Conservation (phyloP, 2,113 vertebrate genomes). For the Notothenia rossii region DNA sequence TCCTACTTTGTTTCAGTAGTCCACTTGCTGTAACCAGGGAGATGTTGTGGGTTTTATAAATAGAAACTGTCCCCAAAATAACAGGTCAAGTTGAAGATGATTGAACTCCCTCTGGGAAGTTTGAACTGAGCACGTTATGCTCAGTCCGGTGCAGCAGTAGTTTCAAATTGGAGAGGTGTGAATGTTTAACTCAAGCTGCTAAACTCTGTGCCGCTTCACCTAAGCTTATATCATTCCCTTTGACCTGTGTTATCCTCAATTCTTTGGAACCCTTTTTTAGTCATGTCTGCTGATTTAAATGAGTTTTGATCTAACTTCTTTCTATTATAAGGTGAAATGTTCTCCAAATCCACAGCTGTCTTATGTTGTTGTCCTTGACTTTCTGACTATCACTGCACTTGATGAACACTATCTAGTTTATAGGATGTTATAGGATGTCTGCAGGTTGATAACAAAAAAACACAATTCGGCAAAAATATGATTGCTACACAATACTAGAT, state of each 20-base stretch:
- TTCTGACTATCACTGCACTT: conserved; percentile 2
- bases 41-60: conserved; percentile 74
- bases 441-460: not conserved
- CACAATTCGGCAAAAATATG: not conserved
- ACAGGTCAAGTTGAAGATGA: conserved; percentile 51
- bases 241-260: conserved; percentile 15
- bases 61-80: conserved; percentile 70
- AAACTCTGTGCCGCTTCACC: conserved; percentile 18
- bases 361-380: not conserved
- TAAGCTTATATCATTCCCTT: conserved; percentile 33
- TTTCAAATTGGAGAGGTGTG: conserved; percentile 7
- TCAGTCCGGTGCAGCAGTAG: not conserved
- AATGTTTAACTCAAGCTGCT: conserved; percentile 4
- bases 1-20: conserved; percentile 34
- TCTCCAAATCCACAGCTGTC: no score
- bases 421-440: not conserved
- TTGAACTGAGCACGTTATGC: conserved; percentile 22
- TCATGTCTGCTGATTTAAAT: not conserved
- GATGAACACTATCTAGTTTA: not conserved
- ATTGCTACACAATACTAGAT: not conserved
- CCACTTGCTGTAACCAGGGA: conserved; percentile 74
- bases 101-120: conserved; percentile 43
- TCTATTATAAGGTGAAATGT: not conserved
- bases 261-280: conserved; percentile 20
- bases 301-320: not conserved